These are phyloP conservation scores for Ceratothoa steindachneri DNA, from an alignment of 2,888 invertebrate species.

Conservation along the genomic window DNA sequence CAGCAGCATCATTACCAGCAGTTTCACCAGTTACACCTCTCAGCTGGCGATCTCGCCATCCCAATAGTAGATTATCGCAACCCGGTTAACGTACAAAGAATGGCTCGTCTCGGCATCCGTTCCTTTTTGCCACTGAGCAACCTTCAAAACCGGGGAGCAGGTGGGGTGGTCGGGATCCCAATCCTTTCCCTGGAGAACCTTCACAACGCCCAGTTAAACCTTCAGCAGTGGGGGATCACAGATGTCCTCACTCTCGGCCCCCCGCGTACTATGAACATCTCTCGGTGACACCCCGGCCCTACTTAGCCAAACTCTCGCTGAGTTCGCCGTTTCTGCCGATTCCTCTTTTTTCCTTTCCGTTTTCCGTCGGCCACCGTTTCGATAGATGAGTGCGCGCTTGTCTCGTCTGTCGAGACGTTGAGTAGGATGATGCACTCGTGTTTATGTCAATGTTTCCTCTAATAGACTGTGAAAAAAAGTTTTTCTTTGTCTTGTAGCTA, in stretches of 20 bases:
- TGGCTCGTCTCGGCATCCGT: constrained; percentile 46
- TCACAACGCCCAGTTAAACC: constrained; percentile 44
- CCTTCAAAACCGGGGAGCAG: constrained; percentile 46
- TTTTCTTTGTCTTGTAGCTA: no score
- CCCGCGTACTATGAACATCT: constrained; percentile 41
- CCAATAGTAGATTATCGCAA: constrained; percentile 46
- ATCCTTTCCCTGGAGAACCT: constrained; percentile 45
- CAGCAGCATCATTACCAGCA: constrained; percentile 56
- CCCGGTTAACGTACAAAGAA: constrained; percentile 45
- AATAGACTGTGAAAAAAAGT: no score
- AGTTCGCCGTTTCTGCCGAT: no score
- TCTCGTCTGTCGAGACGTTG: no score
- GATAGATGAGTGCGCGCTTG: no score
- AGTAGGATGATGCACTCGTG: no score
- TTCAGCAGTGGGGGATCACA: constrained; percentile 47
- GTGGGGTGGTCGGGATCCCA: constrained; percentile 46
- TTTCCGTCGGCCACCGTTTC: no score
- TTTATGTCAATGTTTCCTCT: no score
- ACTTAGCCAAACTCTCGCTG: no score
- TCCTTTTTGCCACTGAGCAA: constrained; percentile 47
- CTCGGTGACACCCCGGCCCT: constrained; percentile 24
- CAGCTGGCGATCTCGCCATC: constrained; percentile 45
- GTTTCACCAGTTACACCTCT: constrained; percentile 51
- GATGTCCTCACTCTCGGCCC: constrained; percentile 46
- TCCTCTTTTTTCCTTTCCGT: no score